phyloP scores from a whole-genome alignment of 2,888 invertebrate genomes.

The Caenorhabditis sp. region DNA sequence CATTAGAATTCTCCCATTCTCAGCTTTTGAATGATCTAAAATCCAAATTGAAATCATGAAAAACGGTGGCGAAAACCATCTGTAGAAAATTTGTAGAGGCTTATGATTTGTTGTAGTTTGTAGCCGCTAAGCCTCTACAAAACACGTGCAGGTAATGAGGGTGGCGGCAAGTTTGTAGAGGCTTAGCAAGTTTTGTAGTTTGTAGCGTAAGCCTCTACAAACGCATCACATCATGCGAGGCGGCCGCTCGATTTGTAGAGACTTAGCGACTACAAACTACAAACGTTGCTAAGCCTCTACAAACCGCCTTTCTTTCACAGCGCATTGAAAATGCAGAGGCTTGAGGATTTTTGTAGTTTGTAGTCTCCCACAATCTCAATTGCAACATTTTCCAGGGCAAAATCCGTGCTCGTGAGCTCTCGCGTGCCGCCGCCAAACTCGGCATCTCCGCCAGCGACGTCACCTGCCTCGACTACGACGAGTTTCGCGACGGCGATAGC shows the following conservation, averaged over 20 bases:
- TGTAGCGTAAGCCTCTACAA: slow-evolving; percentile 26
- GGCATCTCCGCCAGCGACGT: slow-evolving; percentile 90
- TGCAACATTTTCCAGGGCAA: slow-evolving; percentile 85
- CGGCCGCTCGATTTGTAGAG: neutral
- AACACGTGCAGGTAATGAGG: no score
- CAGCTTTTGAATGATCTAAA: no score
- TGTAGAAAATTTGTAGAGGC: neutral
- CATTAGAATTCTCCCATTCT: no score
- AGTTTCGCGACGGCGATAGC: slow-evolving; percentile 89
- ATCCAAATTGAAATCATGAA: no score
- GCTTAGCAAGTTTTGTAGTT: slow-evolving; percentile 28
- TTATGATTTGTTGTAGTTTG: slow-evolving; percentile 27
- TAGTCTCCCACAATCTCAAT: neutral
- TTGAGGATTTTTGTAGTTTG: neutral
- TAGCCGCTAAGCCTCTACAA: slow-evolving; percentile 19
- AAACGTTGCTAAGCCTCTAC: neutral
- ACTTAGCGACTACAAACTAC: slow-evolving; percentile 10
- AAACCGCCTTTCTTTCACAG: neutral
- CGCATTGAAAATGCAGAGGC: neutral
- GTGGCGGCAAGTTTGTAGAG: neutral
- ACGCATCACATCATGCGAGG: no score
- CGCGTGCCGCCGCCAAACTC: slow-evolving; percentile 89
- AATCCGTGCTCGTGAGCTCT: slow-evolving; percentile 89
- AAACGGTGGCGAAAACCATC: no score
- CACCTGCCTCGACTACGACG: slow-evolving; percentile 86